Percentiles rank a stretch among this genome's conserved stretches.
phyloP scores from a whole-genome alignment of 2,797 vertebrate species.

The Alosa sapidissima region DNA sequence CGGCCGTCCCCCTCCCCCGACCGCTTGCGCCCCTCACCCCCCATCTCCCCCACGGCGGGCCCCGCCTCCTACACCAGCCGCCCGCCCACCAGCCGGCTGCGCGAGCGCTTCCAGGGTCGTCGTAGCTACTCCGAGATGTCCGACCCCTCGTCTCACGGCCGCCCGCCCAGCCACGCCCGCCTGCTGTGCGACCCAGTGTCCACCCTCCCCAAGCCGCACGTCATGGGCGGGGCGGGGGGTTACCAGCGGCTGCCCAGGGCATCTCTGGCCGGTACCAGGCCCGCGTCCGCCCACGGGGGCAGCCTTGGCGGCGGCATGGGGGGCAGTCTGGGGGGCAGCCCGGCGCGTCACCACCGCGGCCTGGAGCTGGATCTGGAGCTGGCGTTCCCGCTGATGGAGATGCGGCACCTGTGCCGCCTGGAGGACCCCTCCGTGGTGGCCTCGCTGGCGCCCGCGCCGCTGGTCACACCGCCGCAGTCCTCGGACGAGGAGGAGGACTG shows the following conservation, averaged over 20 bases:
- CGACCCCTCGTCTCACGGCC: slow-evolving; percentile 75
- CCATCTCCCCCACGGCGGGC: slow-evolving; percentile 65
- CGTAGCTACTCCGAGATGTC: slow-evolving; percentile 87
- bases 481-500: slow-evolving; percentile 77
- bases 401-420: slow-evolving; percentile 76
- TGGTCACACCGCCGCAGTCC: slow-evolving; percentile 74
- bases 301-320: slow-evolving; percentile 47
- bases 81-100: slow-evolving; percentile 78
- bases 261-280: slow-evolving; percentile 61
- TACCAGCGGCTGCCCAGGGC: slow-evolving; percentile 63
- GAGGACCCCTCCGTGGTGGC: slow-evolving; percentile 56
- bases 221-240: slow-evolving; percentile 28
- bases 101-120: slow-evolving; percentile 84
- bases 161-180: slow-evolving; percentile 53
- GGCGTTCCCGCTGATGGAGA: slow-evolving; percentile 63
- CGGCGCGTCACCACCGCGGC: slow-evolving; percentile 55
- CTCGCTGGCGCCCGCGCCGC: slow-evolving; percentile 54
- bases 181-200: slow-evolving; percentile 79
- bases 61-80: slow-evolving; percentile 74
- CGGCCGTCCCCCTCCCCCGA: slow-evolving; percentile 64
- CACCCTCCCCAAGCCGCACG: slow-evolving; percentile 80
- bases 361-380: slow-evolving; percentile 56
- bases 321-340: slow-evolving; percentile 57
- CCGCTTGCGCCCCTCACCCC: slow-evolving; percentile 63
- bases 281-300: slow-evolving; percentile 62